These are phyloP conservation scores for Burhinus bistriatus DNA, from an alignment of 2,113 vertebrate species.

Conservation along the genomic window DNA sequence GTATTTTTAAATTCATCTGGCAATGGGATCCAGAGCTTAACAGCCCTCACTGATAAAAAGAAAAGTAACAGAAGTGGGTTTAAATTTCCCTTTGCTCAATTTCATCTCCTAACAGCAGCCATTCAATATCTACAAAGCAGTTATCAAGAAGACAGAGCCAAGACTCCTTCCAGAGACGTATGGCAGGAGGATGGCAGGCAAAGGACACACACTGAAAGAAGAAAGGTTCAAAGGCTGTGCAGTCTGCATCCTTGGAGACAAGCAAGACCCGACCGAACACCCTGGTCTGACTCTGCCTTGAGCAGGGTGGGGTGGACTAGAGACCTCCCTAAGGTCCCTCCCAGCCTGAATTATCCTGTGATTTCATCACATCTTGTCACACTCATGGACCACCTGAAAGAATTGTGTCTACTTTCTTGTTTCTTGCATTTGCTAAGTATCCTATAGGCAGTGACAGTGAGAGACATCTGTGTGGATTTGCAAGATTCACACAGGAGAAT, in stretches of 20 bases:
- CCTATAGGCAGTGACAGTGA: background rate
- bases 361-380: background rate
- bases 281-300: background rate
- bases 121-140: background rate
- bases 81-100: background rate
- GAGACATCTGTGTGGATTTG: background rate
- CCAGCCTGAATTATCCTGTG: background rate
- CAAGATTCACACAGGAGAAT: background rate
- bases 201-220: background rate
- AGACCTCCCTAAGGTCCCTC: background rate
- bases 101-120: background rate
- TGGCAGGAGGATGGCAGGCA: background rate
- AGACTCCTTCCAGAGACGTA: background rate
- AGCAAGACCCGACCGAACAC: background rate
- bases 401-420: background rate
- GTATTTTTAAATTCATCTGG: background rate
- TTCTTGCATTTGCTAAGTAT: background rate
- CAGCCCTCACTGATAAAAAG: background rate
- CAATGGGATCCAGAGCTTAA: background rate
- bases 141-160: background rate
- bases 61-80: background rate
- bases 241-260: background rate
- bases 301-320: background rate
- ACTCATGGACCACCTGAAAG: background rate
- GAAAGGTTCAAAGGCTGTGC: background rate